These are phyloP conservation scores for Ctenopoma kingsleyae DNA, from an alignment of 2,797 vertebrate species.

Conservation along the genomic window DNA sequence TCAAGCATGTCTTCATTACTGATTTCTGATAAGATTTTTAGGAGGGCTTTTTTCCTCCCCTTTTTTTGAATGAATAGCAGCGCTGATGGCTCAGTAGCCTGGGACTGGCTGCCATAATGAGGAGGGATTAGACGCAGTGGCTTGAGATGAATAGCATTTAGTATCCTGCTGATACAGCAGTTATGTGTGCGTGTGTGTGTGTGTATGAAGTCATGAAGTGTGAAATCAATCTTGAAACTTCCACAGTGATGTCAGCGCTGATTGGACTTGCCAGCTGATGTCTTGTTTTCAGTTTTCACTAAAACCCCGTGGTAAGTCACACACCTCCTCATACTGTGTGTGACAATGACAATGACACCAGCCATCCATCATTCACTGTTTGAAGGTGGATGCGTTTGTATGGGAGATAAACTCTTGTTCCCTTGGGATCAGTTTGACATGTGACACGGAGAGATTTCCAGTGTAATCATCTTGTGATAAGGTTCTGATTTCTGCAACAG, in stretches of 20 bases:
- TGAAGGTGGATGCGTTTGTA: background rate
- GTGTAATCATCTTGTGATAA: conserved; percentile 57
- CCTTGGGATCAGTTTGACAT: conserved; percentile 16
- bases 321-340: background rate
- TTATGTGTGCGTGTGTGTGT: conserved; percentile 6
- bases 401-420: conserved; percentile 21
- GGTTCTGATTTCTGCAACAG: conserved; percentile 19
- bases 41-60: background rate
- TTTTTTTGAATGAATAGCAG: background rate
- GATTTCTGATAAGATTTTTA: background rate
- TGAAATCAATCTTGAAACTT: conserved; percentile 10
- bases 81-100: conserved; percentile 11
- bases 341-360: conserved; percentile 1
- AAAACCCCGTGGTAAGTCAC: background rate
- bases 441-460: conserved; percentile 48
- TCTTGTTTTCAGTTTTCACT: conserved; percentile 6
- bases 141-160: conserved; percentile 46
- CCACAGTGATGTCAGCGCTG: conserved; percentile 3
- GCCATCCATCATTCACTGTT: background rate
- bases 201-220: conserved; percentile 2
- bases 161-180: conserved; percentile 61
- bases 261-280: background rate
- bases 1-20: background rate
- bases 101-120: conserved; percentile 33
- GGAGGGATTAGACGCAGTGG: conserved; percentile 51